phyloP scores from a whole-genome alignment of 2,797 vertebrate species.

The Sibirionetta formosa region DNA sequence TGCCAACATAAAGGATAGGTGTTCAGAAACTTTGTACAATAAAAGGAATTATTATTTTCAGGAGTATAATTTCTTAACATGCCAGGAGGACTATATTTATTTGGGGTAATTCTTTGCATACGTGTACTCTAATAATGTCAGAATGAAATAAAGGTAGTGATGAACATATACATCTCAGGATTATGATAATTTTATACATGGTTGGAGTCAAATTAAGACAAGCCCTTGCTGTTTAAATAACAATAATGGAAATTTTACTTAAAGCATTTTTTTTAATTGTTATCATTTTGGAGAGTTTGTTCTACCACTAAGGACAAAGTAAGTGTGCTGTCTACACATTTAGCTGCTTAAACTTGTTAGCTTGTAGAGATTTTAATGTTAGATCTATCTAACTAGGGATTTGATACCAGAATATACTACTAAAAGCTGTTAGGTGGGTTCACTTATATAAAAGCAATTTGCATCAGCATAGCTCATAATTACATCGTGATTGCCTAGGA shows the following conservation, averaged over 20 bases:
- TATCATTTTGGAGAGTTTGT: neutral
- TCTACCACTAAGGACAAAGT: neutral
- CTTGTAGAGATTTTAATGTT: neutral
- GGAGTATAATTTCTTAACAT: neutral
- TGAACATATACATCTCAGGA: neutral
- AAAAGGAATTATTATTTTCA: neutral
- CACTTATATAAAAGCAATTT: neutral
- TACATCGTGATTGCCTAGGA: neutral
- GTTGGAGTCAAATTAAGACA: neutral
- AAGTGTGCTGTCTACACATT: neutral
- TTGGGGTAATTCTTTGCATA: neutral
- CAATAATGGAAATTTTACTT: neutral
- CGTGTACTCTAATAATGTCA: neutral
- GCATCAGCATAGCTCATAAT: neutral
- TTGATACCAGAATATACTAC: neutral
- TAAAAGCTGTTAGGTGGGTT: neutral
- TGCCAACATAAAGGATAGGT: neutral
- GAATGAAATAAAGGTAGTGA: neutral
- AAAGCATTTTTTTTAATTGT: neutral
- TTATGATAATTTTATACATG: neutral
- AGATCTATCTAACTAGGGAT: neutral
- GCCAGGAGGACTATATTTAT: neutral
- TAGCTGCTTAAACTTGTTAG: neutral
- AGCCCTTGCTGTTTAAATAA: neutral
- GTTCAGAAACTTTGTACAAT: neutral